Evolutionary conservation across 1,140 invertebrate genomes (phyloP).

Genomic region (Bombyx mandarina): DNA sequence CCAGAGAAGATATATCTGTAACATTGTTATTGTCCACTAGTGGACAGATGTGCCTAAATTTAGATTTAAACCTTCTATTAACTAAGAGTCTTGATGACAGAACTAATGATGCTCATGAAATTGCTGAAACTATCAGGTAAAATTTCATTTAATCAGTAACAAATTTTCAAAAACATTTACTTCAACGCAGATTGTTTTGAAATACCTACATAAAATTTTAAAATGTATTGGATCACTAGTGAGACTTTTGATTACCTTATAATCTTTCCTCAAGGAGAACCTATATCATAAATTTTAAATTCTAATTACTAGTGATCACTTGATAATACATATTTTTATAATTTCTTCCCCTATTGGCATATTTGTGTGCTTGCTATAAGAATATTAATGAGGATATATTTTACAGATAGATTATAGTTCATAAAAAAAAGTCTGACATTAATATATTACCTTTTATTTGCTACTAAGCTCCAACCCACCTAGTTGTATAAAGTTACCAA

Average conservation of each 20-base stretch:
- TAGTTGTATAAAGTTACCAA: no score
- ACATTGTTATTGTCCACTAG: constrained; percentile 49
- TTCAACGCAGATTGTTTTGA: neutral
- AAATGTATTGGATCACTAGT: neutral
- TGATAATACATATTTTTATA: neutral
- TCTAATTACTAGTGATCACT: no score
- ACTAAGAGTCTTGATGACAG: constrained; percentile 35
- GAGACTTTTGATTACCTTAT: no score
- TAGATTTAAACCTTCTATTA: constrained; percentile 41
- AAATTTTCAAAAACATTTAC: neutral
- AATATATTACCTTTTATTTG: no score
- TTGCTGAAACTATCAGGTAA: constrained; percentile 53
- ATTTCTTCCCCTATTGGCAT: neutral
- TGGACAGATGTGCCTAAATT: constrained; percentile 40
- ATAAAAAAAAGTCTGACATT: no score
- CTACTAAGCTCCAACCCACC: no score
- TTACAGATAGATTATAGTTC: no score
- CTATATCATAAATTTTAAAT: no score
- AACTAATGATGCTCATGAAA: constrained; percentile 33
- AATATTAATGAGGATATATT: neutral
- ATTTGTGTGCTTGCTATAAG: neutral
- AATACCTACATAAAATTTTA: neutral
- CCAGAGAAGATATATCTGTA: constrained; percentile 39
- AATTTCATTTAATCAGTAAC: neutral
- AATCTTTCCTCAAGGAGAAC: no score